Evolutionary conservation across 2,113 vertebrate genomes (phyloP).

Genomic region (Aptenodytes patagonicus): DNA sequence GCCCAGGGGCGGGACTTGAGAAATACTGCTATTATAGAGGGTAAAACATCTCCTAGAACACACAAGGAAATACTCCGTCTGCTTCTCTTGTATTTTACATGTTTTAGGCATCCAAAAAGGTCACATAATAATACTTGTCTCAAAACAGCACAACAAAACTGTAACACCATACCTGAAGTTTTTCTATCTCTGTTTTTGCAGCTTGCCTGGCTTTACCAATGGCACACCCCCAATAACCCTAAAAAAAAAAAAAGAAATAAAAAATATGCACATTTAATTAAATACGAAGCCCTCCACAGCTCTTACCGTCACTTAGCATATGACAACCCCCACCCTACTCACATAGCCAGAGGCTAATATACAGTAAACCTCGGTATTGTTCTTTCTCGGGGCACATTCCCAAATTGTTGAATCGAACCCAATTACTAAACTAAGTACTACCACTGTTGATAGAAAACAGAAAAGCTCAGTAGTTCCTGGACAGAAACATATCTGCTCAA

Average conservation of each 20-base stretch:
- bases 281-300: neutral
- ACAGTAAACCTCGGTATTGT: neutral
- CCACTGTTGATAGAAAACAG: neutral
- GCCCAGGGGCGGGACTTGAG: neutral
- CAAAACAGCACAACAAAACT: neutral
- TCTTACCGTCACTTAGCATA: neutral
- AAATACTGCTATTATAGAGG: neutral
- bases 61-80: neutral
- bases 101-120: neutral
- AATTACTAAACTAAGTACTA: neutral
- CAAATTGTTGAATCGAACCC: neutral
- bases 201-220: constrained; percentile 98
- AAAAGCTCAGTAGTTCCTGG: neutral
- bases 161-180: constrained; percentile 85
- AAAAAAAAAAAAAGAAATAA: neutral
- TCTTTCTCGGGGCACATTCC: neutral
- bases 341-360: neutral
- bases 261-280: neutral
- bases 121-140: neutral
- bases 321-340: neutral
- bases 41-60: neutral
- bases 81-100: neutral
- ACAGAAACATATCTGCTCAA: neutral
- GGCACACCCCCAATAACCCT: constrained; percentile 98
- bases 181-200: constrained; percentile 99